These are phyloP conservation scores for Nematopogon swammerdamellus DNA, from an alignment of 2,888 invertebrate genomes.

Conservation along the genomic window DNA sequence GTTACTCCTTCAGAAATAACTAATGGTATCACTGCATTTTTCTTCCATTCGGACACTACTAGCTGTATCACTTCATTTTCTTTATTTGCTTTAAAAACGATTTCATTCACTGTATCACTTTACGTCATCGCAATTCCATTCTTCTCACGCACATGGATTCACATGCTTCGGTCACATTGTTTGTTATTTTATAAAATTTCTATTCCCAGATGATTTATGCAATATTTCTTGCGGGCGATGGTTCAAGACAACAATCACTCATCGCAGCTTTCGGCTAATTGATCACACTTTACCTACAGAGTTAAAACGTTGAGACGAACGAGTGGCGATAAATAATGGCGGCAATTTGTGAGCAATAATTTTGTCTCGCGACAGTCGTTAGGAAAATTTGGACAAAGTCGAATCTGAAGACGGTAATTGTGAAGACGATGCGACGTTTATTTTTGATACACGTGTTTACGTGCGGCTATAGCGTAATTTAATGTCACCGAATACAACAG, in stretches of 20 bases:
- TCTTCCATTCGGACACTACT: neutral
- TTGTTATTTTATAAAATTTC: neutral
- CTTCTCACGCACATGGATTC: neutral
- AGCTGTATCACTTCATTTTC: neutral
- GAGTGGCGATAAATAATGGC: neutral
- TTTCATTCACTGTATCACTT: too few species aligned
- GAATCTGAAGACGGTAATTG: too few species aligned
- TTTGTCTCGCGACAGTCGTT: too few species aligned
- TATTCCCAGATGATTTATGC: neutral
- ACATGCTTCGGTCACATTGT: too few species aligned
- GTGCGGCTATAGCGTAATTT: too few species aligned
- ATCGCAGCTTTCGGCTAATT: slow-evolving; percentile 21
- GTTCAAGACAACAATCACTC: neutral
- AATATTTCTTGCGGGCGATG: neutral
- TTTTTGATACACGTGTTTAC: too few species aligned
- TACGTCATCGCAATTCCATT: neutral
- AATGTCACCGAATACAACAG: too few species aligned
- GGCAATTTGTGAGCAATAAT: too few species aligned
- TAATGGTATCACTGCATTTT: neutral
- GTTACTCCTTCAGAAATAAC: slow-evolving; percentile 8
- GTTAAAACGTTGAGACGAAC: neutral
- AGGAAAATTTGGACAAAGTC: too few species aligned
- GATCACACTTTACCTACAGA: slow-evolving; percentile 20
- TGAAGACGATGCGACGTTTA: too few species aligned
- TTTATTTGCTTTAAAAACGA: too few species aligned